Evolutionary conservation across 2,888 invertebrate species (phyloP).

Genomic region (Lycaena phlaeas): DNA sequence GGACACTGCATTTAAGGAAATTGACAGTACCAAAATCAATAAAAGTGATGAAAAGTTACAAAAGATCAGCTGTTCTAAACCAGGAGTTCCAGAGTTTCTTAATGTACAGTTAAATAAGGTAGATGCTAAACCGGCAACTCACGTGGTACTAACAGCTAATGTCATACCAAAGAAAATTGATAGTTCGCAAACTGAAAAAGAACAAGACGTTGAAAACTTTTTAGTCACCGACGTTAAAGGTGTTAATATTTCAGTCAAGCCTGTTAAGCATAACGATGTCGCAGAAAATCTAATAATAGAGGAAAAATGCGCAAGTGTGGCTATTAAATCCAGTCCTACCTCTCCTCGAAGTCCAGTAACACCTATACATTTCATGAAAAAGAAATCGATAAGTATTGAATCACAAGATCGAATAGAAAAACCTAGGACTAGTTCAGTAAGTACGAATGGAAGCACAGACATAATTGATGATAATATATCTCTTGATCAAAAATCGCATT

Average conservation of each 20-base stretch:
- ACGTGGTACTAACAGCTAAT: slow-evolving; percentile 77
- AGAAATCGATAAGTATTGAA: slow-evolving; percentile 71
- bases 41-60: slow-evolving; percentile 55
- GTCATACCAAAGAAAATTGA: slow-evolving; percentile 65
- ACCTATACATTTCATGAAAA: slow-evolving; percentile 65
- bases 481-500: slow-evolving; percentile 60
- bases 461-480: slow-evolving; percentile 61
- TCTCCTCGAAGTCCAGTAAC: slow-evolving; percentile 50
- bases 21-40: slow-evolving; percentile 36
- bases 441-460: slow-evolving; percentile 58
- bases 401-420: slow-evolving; percentile 58
- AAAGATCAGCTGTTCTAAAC: slow-evolving; percentile 33
- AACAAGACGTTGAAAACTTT: slow-evolving; percentile 41
- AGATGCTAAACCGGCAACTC: slow-evolving; percentile 74
- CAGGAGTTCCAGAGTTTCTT: slow-evolving; percentile 77
- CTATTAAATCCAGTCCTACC: slow-evolving; percentile 15
- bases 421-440: slow-evolving; percentile 48
- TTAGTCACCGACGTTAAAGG: slow-evolving; percentile 35
- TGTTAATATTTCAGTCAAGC: slow-evolving; percentile 34
- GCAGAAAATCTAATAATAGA: slow-evolving; percentile 31
- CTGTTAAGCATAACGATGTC: slow-evolving; percentile 34
- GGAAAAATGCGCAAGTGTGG: slow-evolving; percentile 26
- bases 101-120: slow-evolving; percentile 81
- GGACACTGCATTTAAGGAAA: slow-evolving; percentile 27
- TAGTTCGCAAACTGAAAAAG: slow-evolving; percentile 41